Base-by-base conservation (phyloP, 2,888 invertebrate species). In the Opisthograptis luteolata region DNA sequence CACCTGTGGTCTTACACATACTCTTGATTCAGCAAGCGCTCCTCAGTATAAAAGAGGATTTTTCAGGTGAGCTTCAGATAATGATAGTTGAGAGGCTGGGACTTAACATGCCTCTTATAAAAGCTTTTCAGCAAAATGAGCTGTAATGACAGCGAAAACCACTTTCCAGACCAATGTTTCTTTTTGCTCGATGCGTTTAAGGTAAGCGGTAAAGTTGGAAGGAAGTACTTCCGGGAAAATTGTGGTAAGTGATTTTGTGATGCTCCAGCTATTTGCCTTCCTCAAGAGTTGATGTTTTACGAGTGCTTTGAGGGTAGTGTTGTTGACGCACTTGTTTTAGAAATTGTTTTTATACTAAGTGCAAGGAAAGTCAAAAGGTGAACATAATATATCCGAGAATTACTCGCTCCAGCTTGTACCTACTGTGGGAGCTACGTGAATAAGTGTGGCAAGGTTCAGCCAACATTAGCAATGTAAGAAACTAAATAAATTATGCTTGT, bases 101-200 rank as follows among this genome's bases (percentile, higher is more conserved):
- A 71, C 63, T 68, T 67, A 72, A 69, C 70, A 70, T 71, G 61
- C 61, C 59, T 58, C 60, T 62, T 70, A 73, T 78, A 79, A 82
- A 84, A 82, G 79, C 78, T 76, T 80, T 60, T 53, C 69, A 70
- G 69, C 62, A 75, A 77, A 82, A 81, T 76, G 78, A 78, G 70
- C 71, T 73, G 68, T 84, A 84, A 84, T 83, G 76, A 79, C 80
- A 78, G 72, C 63, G 73, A 71, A 84, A 79, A 81, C 79, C 81
- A 80, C 82, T 85, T 79, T 73, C 68, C 63, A 65, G 68, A 73
- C 73, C 61, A 53, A 72, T 72, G 75, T 82, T 84, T 76, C 72
- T 70, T 79, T 77, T 79, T 73, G 64, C 64, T 68, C 64, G 65
- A 70, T 77, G 68, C 71, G 67, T 69, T 75, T 68, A 66, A 67